Conservation (phyloP, 2,888 invertebrate species). For the Leptinotarsa tumamoca region DNA sequence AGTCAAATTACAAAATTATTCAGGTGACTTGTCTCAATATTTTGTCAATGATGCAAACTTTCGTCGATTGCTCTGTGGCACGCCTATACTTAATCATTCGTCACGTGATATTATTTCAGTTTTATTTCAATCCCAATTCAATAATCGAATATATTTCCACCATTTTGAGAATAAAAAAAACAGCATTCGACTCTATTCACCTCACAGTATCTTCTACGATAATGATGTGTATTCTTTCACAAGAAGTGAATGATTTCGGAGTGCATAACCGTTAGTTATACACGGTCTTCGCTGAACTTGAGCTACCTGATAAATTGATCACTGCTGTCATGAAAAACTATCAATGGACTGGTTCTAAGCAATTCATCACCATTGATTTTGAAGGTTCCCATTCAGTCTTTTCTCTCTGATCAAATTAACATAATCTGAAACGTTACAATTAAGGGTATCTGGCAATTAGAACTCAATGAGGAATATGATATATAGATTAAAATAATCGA, state of each 20-base stretch:
- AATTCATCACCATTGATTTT: slow-evolving; percentile 18
- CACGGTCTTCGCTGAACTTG: not conserved
- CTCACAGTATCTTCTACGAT: no score
- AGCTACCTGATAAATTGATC: slow-evolving; percentile 44
- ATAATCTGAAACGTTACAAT: slow-evolving; percentile 37
- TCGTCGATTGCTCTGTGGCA: no score
- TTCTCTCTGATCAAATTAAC: slow-evolving; percentile 34
- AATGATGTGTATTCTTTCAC: not conserved
- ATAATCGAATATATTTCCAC: no score
- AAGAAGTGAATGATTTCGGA: not conserved
- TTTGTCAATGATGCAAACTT: no score
- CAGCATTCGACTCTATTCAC: no score
- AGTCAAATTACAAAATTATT: no score
- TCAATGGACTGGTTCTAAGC: slow-evolving; percentile 33
- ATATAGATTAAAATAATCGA: slow-evolving; percentile 41
- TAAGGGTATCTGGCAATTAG: slow-evolving; percentile 42
- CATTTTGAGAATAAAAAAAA: no score
- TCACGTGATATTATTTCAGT: no score
- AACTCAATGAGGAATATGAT: slow-evolving; percentile 39
- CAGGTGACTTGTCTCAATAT: no score
- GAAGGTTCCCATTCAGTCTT: slow-evolving; percentile 22
- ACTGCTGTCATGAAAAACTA: slow-evolving; percentile 44
- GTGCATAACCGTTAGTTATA: not conserved
- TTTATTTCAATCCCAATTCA: no score
- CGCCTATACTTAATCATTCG: no score